These are phyloP conservation scores for Sarcophaga bullata DNA, from an alignment of 1,140 invertebrate genomes.

Conservation along the genomic window DNA sequence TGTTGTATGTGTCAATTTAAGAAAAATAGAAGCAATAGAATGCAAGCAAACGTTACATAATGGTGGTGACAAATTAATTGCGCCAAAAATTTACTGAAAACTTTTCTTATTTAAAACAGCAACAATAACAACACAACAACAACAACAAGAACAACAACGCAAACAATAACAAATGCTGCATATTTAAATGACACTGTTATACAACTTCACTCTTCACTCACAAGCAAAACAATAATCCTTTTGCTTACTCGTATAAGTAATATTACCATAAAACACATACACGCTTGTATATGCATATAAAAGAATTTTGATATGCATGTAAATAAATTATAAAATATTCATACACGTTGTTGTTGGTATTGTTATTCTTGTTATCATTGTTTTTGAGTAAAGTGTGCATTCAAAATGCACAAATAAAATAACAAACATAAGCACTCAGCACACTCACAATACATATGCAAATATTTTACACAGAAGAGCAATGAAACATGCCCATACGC, in stretches of 20 bases:
- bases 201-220: neutral
- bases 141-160: too few relatives aligned
- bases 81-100: neutral
- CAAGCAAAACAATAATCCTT: neutral
- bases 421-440: neutral
- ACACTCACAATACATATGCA: neutral
- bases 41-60: neutral
- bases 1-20: neutral
- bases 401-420: neutral
- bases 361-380: too few relatives aligned
- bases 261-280: neutral
- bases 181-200: neutral
- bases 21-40: neutral
- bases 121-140: slow-evolving; percentile 14
- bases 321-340: slow-evolving; percentile 19
- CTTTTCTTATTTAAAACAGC: neutral
- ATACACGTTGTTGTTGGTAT: neutral
- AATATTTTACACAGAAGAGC: too few relatives aligned
- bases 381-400: neutral
- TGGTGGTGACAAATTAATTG: slow-evolving; percentile 12
- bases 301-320: neutral
- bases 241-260: neutral
- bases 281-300: neutral
- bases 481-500: neutral
- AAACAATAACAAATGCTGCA: neutral